These are phyloP conservation scores for Plemyria rubiginata DNA, from an alignment of 2,888 invertebrate genomes.

Conservation along the genomic window DNA sequence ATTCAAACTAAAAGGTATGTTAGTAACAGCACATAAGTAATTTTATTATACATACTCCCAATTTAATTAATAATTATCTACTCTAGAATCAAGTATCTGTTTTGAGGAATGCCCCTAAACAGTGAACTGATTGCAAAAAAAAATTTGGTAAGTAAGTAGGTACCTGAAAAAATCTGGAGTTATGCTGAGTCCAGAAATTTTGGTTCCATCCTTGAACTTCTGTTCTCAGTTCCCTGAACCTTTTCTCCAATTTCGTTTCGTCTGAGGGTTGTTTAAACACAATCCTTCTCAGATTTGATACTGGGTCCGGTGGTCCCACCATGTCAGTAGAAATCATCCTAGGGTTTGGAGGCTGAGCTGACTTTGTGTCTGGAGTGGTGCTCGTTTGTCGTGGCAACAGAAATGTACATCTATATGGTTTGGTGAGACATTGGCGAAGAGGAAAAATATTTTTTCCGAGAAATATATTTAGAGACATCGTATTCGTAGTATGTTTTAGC, in stretches of 20 bases:
- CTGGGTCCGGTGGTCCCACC: slow-evolving; percentile 92
- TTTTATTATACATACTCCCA: too few relatives aligned
- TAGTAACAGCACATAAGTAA: too few relatives aligned
- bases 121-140: too few relatives aligned
- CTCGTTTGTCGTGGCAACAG: slow-evolving; percentile 49
- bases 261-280: slow-evolving; percentile 86
- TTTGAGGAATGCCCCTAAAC: too few relatives aligned
- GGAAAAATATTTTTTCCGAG: slow-evolving; percentile 24
- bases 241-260: slow-evolving; percentile 88
- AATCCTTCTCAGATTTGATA: slow-evolving; percentile 91
- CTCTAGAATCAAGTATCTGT: too few relatives aligned
- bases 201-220: slow-evolving; percentile 94
- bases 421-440: slow-evolving; percentile 31
- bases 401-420: slow-evolving; percentile 43
- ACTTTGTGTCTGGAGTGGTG: slow-evolving; percentile 61
- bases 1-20: too few relatives aligned
- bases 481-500: too few relatives aligned
- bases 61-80: too few relatives aligned
- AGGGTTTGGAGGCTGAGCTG: slow-evolving; percentile 69
- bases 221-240: slow-evolving; percentile 86
- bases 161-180: slow-evolving; percentile 88
- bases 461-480: slow-evolving; percentile 35
- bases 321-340: slow-evolving; percentile 82
- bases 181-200: slow-evolving; percentile 92
- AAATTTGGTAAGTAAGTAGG: too few relatives aligned